Conservation (phyloP, 2,888 invertebrate species). For the Thysanoteuthis rhombus region DNA sequence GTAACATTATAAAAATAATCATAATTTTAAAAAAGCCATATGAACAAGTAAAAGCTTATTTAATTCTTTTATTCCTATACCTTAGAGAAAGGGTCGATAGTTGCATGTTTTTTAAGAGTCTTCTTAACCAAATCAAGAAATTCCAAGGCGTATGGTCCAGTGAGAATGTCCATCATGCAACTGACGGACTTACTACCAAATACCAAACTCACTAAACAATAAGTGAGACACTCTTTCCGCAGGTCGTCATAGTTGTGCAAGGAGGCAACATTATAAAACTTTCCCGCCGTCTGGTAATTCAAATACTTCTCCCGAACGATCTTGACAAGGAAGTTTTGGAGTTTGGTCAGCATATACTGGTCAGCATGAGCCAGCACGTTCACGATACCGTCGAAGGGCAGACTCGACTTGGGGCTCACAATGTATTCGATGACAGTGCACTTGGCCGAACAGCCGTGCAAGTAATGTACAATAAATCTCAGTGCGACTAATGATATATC, state of each 20-base stretch:
- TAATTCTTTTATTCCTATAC: neutral
- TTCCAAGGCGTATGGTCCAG: neutral
- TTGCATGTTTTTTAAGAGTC: neutral
- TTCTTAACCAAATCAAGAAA: neutral
- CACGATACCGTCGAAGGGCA: conserved; percentile 37
- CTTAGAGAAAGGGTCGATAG: neutral
- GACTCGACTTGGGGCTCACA: conserved; percentile 33
- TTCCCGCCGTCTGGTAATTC: neutral
- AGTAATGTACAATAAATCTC: conserved; percentile 50
- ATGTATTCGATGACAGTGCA: conserved; percentile 42
- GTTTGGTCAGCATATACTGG: conserved; percentile 47
- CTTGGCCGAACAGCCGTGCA: conserved; percentile 51
- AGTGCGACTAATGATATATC: conserved; percentile 49
- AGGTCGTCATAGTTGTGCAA: neutral
- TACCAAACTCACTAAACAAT: neutral
- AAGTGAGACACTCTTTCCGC: neutral
- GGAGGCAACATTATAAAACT: neutral
- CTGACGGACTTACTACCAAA: neutral
- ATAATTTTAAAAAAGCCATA: too few relatives aligned
- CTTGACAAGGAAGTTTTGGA: conserved; percentile 40
- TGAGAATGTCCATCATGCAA: conserved; percentile 16
- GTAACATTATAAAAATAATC: too few relatives aligned
- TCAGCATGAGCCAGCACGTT: conserved; percentile 48
- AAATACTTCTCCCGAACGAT: neutral
- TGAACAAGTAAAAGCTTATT: neutral